A percentile compares a stretch with the other conserved stretches of the same genome.
Conservation (phyloP, 2,888 invertebrate genomes). For the Hyppa rectilinea region DNA sequence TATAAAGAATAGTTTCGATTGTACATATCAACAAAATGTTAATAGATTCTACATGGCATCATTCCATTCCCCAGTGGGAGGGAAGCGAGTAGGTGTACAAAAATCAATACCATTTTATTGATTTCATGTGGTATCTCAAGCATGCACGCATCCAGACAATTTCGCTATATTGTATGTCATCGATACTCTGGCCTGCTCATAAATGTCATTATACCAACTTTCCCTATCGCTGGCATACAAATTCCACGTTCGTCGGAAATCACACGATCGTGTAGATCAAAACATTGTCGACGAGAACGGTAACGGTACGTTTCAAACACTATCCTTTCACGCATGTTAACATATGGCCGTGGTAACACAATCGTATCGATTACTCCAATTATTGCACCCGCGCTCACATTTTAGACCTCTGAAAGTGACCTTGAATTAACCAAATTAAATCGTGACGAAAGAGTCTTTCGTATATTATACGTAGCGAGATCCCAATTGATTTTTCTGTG, state of each 20-base stretch:
- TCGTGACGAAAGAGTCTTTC: conserved; percentile 80
- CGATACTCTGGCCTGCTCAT: conserved; percentile 33
- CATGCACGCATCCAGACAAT: conserved; percentile 33
- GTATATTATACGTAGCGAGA: conserved; percentile 79
- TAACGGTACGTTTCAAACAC: conserved; percentile 82
- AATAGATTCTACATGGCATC: conserved; percentile 14
- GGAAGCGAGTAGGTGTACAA: conserved; percentile 55
- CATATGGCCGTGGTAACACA: conserved; percentile 84
- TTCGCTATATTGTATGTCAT: conserved; percentile 36
- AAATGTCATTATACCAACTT: conserved; percentile 60
- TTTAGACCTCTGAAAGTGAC: conserved; percentile 77
- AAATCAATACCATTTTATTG: conserved; percentile 62
- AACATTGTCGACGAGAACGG: conserved; percentile 69
- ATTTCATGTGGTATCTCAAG: conserved; percentile 41
- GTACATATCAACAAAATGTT: conserved; percentile 8
- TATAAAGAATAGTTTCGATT: conserved; percentile 2
- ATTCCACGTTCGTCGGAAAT: conserved; percentile 68
- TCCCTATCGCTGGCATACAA: conserved; percentile 68
- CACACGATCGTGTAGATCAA: conserved; percentile 67
- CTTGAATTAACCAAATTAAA: conserved; percentile 81
- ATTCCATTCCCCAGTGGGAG: conserved; percentile 40
- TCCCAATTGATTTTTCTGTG: conserved; percentile 79
- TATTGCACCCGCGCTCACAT: conserved; percentile 71
- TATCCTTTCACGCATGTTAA: conserved; percentile 84
- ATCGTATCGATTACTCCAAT: conserved; percentile 80